Evolutionary conservation across 2,113 vertebrate species (phyloP), one percentile per base, ranked within the genome.

Genomic region (Nothocercus julius): DNA sequence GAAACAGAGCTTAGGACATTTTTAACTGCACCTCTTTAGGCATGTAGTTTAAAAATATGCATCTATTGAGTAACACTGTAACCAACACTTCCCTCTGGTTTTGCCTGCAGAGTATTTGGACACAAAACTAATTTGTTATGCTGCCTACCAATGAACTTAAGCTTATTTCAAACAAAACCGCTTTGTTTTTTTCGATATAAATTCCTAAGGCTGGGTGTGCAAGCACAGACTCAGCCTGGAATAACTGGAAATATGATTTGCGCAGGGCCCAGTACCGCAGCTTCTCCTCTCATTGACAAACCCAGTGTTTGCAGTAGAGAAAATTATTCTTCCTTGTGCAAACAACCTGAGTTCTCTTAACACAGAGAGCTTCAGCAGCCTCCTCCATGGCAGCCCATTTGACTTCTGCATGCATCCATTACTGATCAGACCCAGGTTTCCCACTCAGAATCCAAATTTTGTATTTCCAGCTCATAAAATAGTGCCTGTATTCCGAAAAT

Each of bases 261-360:
- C 10, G 28, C 40, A 18, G 1, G 22, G 45, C 0, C 0, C 14
- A 63, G 45, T 53, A n/a, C 0, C 0, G 42, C 12, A 16, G 40
- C 63, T 87, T 73, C 63, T 70, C n/a, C 66, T 80, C 40, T 44
- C 30, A n/a, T n/a, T 5, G 2, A 67, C 38, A 30, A 49, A 20
- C 51, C 19, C 68, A 36, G 13, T 3, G 4, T 17, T 75, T 81
- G 74, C 64, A 40, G 49, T 27, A 27, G 17, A 85, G 68, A 58
- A 86, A 85, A 85, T 54, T 3, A 8, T 7, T 42, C 36, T 74
- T 11, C 34, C 20, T 27, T 19, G 8, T 45, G 49, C n/a, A 83
- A 27, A 6, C 24, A 6, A 7, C 17, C 5, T 1, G 7, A 84
- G 51, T 5, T 45, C 63, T 89, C 61, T 51, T 36, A 36, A 58